Base-by-base conservation (phyloP, 2,888 invertebrate species). In the Meganola albula region DNA sequence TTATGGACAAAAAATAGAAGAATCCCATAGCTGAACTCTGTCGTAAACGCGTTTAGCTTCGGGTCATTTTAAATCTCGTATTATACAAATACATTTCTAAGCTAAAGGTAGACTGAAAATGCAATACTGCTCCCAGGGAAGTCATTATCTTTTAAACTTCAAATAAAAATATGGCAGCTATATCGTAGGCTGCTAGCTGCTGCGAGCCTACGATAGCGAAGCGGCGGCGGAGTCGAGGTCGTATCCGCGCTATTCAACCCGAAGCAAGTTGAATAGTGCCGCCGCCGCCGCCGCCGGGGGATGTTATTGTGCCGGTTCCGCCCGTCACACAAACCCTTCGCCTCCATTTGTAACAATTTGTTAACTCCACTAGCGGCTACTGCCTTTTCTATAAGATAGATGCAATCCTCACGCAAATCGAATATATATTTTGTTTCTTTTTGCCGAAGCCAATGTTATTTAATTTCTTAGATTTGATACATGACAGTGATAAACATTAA, bases 291-390 rank as follows among this genome's bases (percentile, higher is more conserved):
- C 32, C 40, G 42, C 40, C 43, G 48, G 46, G 40, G 43, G 45
- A 43, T 44, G 33, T 42, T 48, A 56, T 63, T 60, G 57, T 58
- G 47, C 34, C 40, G 40, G 40, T 47, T 53, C 55, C 53, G 55
- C 52, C 38, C 48, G 48, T 40, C 45, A 43, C 35, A 34, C 10
- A 48, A 27, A 27, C 24, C 35, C 37, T 40, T 43, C 35, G 33
- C 37, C 48, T 44, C 59, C 53, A 70, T 74, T 70, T 67, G 65
- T 71, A 63, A 65, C 65, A 69, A 70, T 72, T 72, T 74, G 71
- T 61, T 53, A 48, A 56, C 44, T 55, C 40, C 27, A 33, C 43
- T 40, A 37, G 43, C 35, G 43, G 53, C 40, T 44, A 52, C 43
- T 33, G 34, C 37, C 39, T 39, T 39, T 44, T 38, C 36, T 44